Conservation (phyloP, 2,888 invertebrate genomes). For the Frankliniella fusca region DNA sequence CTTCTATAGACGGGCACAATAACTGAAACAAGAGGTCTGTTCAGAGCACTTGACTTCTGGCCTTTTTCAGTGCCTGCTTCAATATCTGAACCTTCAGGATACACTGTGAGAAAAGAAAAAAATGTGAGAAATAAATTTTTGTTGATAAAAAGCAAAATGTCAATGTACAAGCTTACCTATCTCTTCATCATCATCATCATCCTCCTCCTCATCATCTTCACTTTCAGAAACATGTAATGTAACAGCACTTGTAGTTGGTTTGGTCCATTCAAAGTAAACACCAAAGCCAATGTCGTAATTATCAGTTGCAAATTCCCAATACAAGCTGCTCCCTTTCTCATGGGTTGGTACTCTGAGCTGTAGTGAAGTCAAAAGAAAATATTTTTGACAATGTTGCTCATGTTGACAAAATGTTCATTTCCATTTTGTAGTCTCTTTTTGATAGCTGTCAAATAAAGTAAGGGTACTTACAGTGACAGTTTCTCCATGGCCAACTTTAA, state of each 20-base stretch:
- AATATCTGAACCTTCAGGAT: conserved; percentile 54
- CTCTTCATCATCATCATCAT: conserved; percentile 57
- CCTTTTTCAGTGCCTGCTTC: conserved; percentile 54
- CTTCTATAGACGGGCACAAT: conserved; percentile 93
- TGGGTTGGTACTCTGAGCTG: conserved; percentile 91
- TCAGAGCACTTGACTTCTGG: conserved; percentile 39
- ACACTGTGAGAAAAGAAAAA: conserved; percentile 39
- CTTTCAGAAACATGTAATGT: conserved; percentile 93
- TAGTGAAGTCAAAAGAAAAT: background rate
- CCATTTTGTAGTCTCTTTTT: background rate
- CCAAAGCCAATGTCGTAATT: conserved; percentile 97
- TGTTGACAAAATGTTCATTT: background rate
- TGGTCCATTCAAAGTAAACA: conserved; percentile 96
- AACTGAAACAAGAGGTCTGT: conserved; percentile 65
- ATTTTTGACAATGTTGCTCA: background rate
- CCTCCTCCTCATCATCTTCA: conserved; percentile 80
- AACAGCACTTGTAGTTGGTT: conserved; percentile 70
- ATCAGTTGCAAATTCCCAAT: conserved; percentile 99
- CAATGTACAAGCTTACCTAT: conserved; percentile 45
- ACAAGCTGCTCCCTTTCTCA: conserved; percentile 84
- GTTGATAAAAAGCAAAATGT: conserved; percentile 34
- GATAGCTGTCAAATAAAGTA: background rate
- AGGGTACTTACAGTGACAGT: conserved; percentile 76
- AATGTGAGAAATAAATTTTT: conserved; percentile 29
- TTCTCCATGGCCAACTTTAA: conserved; percentile 93